Base-by-base conservation (phyloP, 2,888 invertebrate genomes). In the Chrysolina oricalcia region DNA sequence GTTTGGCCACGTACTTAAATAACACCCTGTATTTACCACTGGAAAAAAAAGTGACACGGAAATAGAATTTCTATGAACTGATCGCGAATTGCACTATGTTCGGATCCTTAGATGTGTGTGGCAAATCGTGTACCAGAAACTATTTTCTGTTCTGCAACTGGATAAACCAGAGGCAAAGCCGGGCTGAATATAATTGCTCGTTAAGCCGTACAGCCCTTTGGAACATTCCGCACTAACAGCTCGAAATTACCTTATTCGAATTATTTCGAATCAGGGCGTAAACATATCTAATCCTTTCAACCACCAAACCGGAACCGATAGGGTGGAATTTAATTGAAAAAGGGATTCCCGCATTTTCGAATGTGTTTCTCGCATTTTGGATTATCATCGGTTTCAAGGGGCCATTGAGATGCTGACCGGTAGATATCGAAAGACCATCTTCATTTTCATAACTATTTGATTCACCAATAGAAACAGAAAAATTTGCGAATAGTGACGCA, bases 191-290 rank as follows among this genome's bases (percentile, higher is more conserved):
- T 75, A 75, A 75, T 75, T 75, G 75, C 72, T 73, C 75, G 75
- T 73, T 75, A 75, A 75, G 64, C 72, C 70, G 72, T 46, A 75
- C 70, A 72, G 72, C 75, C 75, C 72, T 70, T 69, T 70, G 66
- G 75, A 75, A 77, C 79, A 80, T 79, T 80, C 75, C 79, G 70
- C 77, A 78, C 77, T 79, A 80, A 77, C 79, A 80, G 78, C 76
- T 78, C 66, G 76, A 76, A 80, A 80, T 80, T 78, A 78, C 78
- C 80, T 75, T 73, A 78, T 77, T 78, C 78, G 74, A 76, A 74
- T 77, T 77, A 77, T 77, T 77, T 69, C 77, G 72, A 77, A 75
- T 80, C 77, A 73, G 70, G 77, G 78, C 79, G 75, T 75, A 70
- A 78, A 78, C 80, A 79, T 74, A 73, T 75, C 78, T 78, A 78